phyloP scores from a whole-genome alignment of 1,140 invertebrate genomes.

The Phymorhynchus buccinoides region DNA sequence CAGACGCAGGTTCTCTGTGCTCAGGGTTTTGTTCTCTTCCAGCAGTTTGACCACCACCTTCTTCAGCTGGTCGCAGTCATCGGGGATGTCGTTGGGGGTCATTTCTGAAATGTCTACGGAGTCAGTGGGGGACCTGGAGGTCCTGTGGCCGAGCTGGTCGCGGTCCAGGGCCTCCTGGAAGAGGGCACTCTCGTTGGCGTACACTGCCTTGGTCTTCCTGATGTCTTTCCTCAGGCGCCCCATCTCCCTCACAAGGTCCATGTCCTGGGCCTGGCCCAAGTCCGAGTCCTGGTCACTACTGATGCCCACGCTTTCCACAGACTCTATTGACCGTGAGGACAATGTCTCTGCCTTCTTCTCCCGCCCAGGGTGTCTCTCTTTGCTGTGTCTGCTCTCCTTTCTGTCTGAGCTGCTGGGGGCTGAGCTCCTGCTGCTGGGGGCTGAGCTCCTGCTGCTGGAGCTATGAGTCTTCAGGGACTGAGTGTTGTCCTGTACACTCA shows the following conservation, averaged over 20 bases:
- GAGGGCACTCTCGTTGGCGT: slow-evolving; percentile 63
- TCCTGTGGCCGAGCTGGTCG: slow-evolving; percentile 36
- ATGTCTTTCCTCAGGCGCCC: slow-evolving; percentile 54
- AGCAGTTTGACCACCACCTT: slow-evolving; percentile 29
- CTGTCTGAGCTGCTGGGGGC: not conserved
- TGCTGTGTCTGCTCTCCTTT: not conserved
- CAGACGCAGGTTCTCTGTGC: slow-evolving; percentile 60
- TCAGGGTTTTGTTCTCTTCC: slow-evolving; percentile 60
- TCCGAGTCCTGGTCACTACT: slow-evolving; percentile 38
- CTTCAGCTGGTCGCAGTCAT: slow-evolving; percentile 25
- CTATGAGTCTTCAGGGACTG: not conserved
- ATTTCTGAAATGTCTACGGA: slow-evolving; percentile 29
- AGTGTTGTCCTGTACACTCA: not conserved
- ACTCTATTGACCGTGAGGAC: slow-evolving; percentile 22
- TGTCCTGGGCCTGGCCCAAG: slow-evolving; percentile 48
- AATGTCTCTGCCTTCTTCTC: slow-evolving; percentile 2
- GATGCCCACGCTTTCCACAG: slow-evolving; percentile 6
- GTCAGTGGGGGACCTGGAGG: not conserved
- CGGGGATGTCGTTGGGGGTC: slow-evolving; percentile 7
- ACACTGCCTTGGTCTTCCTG: slow-evolving; percentile 64
- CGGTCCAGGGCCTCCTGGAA: slow-evolving; percentile 61
- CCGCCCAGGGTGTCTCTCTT: not conserved
- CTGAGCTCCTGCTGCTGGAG: not conserved
- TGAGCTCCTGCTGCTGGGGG: no score
- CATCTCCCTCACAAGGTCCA: slow-evolving; percentile 62